Conservation (phyloP, 1,140 invertebrate genomes). For the Aphelenchoides avenae region DNA sequence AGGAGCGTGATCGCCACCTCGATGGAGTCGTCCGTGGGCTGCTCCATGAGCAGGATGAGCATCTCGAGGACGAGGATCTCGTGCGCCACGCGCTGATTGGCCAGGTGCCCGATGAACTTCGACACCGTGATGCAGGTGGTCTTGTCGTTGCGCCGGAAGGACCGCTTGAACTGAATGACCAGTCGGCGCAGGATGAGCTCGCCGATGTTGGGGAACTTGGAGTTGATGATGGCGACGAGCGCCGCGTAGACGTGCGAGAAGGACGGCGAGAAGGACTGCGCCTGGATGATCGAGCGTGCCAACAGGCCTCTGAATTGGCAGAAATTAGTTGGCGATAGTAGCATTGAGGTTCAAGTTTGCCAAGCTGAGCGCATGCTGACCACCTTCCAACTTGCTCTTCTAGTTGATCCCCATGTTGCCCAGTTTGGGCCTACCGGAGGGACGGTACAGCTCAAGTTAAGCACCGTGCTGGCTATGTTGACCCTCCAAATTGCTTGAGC, state of each 20-base stretch:
- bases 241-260: constrained; percentile 97
- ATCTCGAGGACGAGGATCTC: constrained; percentile 94
- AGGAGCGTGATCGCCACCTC: constrained; percentile 93
- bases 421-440: no score
- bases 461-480: no score
- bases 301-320: constrained; percentile 59
- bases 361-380: no score
- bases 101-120: constrained; percentile 89
- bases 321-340: no score
- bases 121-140: constrained; percentile 79
- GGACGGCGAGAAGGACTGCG: constrained; percentile 89
- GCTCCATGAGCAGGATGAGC: constrained; percentile 83
- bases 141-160: constrained; percentile 86
- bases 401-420: no score
- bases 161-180: constrained; percentile 79
- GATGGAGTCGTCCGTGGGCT: constrained; percentile 91
- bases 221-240: constrained; percentile 86
- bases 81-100: constrained; percentile 94
- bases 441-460: no score
- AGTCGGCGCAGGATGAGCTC: constrained; percentile 84
- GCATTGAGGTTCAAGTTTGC: no score
- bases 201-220: constrained; percentile 95
- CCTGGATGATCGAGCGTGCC: constrained; percentile 82
- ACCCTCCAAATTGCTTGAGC: no score
- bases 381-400: no score